phyloP scores from a whole-genome alignment of 2,113 vertebrate genomes.

The Mionectes macconnelli region DNA sequence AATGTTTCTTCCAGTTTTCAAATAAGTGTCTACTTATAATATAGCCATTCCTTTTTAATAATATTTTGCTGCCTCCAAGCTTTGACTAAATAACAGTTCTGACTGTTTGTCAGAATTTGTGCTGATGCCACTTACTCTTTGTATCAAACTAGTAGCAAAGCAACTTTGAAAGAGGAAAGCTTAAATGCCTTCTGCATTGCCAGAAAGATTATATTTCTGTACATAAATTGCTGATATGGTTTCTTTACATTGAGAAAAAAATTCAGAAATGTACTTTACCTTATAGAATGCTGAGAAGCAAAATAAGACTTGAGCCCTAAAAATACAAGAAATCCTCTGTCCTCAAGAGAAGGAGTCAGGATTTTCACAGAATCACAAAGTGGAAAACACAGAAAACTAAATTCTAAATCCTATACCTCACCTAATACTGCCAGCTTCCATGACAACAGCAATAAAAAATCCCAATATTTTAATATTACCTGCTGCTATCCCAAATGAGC shows the following conservation, averaged over 20 bases:
- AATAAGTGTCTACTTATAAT: accelerated
- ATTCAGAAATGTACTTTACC: not conserved
- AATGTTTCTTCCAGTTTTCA: not conserved
- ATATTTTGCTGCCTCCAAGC: not conserved
- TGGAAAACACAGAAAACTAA: not conserved
- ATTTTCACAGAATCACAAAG: not conserved
- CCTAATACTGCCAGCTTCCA: not conserved
- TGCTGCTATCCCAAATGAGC: not conserved
- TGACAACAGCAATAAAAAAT: not conserved
- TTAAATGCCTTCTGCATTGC: not conserved
- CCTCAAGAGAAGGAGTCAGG: not conserved
- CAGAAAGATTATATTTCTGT: not conserved
- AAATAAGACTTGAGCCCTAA: not conserved
- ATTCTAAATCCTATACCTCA: not conserved
- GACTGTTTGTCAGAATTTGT: not conserved
- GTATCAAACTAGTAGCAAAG: not conserved
- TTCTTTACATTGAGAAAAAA: not conserved
- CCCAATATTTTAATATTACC: not conserved
- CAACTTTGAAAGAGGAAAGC: not conserved
- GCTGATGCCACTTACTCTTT: not conserved
- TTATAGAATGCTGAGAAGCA: not conserved
- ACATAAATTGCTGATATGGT: not conserved
- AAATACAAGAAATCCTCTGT: not conserved
- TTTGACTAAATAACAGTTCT: not conserved
- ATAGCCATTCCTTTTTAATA: not conserved